Evolutionary conservation across 2,113 vertebrate species (phyloP).

Genomic region (Phasianus colchicus): DNA sequence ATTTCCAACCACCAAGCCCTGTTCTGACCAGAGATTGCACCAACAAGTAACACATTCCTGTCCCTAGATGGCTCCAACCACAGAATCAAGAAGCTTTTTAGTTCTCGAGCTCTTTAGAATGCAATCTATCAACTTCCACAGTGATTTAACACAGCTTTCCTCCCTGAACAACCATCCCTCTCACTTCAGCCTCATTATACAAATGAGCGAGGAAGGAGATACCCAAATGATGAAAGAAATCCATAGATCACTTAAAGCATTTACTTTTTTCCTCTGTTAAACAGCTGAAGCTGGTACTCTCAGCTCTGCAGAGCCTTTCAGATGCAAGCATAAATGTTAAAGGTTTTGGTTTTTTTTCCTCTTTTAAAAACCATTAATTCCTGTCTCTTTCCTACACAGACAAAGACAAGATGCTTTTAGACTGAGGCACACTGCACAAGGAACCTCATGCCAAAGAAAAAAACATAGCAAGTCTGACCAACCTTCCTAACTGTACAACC

Average conservation of each 20-base stretch:
- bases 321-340: background rate
- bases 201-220: background rate
- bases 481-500: background rate
- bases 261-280: background rate
- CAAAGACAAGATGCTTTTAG: background rate
- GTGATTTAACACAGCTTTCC: background rate
- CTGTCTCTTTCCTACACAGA: background rate
- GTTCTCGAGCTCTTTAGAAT: background rate
- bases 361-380: background rate
- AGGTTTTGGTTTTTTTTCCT: background rate
- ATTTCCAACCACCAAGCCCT: background rate
- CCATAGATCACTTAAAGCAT: background rate
- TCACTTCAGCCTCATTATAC: background rate
- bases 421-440: background rate
- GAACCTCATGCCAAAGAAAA: background rate
- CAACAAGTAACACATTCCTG: background rate
- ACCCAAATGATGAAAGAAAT: background rate
- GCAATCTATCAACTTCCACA: background rate
- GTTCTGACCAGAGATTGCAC: background rate
- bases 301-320: background rate
- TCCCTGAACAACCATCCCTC: background rate
- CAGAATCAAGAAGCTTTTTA: background rate
- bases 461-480: background rate
- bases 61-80: rapidly evolving
- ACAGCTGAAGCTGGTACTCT: background rate